A percentile compares a stretch with the other conserved stretches of the same genome.
phyloP scores from a whole-genome alignment of 2,797 vertebrate genomes.

The Poecile montanus region DNA sequence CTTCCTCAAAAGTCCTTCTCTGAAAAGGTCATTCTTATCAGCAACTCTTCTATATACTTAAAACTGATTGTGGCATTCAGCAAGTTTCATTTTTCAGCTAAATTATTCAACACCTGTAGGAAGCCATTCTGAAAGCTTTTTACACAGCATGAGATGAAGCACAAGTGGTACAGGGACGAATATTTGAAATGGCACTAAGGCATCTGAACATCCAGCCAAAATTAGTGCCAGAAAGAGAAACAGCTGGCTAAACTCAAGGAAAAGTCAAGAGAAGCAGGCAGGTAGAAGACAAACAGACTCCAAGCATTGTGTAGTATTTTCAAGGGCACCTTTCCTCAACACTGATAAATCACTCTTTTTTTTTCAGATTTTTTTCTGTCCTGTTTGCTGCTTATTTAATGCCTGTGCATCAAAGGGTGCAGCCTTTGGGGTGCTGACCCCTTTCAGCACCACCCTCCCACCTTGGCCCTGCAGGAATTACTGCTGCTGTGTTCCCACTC shows the following conservation, averaged over 20 bases:
- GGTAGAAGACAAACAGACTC: neutral
- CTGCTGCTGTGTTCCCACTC: neutral
- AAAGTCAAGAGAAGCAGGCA: neutral
- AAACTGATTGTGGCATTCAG: constrained; percentile 57
- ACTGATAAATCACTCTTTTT: neutral
- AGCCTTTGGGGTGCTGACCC: neutral
- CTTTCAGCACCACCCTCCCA: accelerated
- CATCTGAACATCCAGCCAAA: neutral
- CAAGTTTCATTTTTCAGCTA: constrained; percentile 39
- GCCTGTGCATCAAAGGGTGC: neutral
- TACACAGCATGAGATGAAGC: constrained; percentile 26
- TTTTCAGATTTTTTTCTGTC: neutral
- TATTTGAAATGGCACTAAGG: constrained; percentile 16
- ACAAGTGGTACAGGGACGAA: neutral
- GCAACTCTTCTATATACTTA: constrained; percentile 30
- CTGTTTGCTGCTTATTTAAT: accelerated
- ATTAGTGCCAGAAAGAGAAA: neutral
- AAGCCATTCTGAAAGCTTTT: constrained; percentile 40
- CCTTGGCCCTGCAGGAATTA: neutral
- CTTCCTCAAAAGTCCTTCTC: constrained; percentile 18
- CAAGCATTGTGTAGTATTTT: neutral
- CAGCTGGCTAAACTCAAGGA: constrained; percentile 18
- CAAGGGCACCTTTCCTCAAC: neutral
- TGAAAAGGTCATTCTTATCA: constrained; percentile 49
- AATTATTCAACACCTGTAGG: constrained; percentile 48